Conservation (phyloP, 2,113 vertebrate species). For the Salvelinus fontinalis region DNA sequence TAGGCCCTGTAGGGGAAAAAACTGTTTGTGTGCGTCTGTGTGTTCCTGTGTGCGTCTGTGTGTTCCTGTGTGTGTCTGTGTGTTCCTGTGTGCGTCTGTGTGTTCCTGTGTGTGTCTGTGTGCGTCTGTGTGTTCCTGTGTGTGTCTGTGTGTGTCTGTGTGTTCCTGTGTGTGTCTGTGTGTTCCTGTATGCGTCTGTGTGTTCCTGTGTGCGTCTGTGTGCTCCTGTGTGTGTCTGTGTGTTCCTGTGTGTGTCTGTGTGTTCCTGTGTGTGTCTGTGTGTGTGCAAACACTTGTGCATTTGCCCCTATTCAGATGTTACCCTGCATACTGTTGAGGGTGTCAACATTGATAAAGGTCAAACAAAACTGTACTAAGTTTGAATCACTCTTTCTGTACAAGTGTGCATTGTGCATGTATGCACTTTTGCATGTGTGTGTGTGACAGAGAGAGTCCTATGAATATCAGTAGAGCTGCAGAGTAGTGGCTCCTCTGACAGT, state of each 20-base stretch:
- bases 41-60: too few species aligned
- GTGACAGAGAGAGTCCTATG: too few species aligned
- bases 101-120: too few species aligned
- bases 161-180: too few species aligned
- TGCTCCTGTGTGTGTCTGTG: too few species aligned
- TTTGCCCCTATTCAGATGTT: slow-evolving; percentile 6
- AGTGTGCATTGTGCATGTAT: slow-evolving; percentile 13
- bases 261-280: not conserved
- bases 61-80: not conserved
- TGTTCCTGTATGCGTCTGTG: too few species aligned
- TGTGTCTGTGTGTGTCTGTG: not conserved
- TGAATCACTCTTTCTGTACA: slow-evolving; percentile 17
- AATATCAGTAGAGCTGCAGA: too few species aligned
- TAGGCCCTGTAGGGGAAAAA: slow-evolving; percentile 32
- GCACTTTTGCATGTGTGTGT: too few species aligned
- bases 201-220: too few species aligned
- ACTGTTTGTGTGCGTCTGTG: not conserved
- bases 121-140: too few species aligned
- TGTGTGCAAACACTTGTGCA: not conserved
- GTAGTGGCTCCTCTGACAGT: slow-evolving; percentile 59
- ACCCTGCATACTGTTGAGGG: slow-evolving; percentile 42
- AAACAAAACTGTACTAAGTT: slow-evolving; percentile 30
- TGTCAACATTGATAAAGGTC: slow-evolving; percentile 66
- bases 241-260: not conserved
- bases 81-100: not conserved